A percentile compares a stretch with the other conserved stretches of the same genome.
These are phyloP conservation scores for Hyperopisus bebe DNA, from an alignment of 2,113 vertebrate species.

Conservation along the genomic window DNA sequence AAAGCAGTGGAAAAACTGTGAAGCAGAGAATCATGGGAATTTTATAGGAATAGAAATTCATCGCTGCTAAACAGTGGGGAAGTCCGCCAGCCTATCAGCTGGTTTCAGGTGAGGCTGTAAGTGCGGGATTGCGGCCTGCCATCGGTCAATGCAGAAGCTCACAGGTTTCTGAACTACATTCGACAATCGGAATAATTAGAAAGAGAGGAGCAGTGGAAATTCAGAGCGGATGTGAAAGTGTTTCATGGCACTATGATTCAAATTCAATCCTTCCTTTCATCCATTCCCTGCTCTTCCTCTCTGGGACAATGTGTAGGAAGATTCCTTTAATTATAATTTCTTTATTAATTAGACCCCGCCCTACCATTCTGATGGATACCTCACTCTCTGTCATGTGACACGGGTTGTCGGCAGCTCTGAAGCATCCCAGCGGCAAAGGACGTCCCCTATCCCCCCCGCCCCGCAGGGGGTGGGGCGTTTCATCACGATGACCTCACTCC, in stretches of 20 bases:
- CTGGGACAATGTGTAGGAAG: background rate
- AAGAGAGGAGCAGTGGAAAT: background rate
- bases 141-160: background rate
- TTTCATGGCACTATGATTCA: background rate
- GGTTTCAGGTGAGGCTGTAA: background rate
- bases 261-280: background rate
- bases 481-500: constrained; percentile 65
- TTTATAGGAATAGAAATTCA: background rate
- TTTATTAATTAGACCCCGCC: background rate
- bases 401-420: constrained; percentile 29
- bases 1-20: background rate
- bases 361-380: constrained; percentile 30
- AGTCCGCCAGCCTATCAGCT: background rate
- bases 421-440: background rate
- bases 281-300: background rate
- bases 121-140: background rate
- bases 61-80: background rate
- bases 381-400: constrained; percentile 27
- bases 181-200: background rate
- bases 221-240: background rate
- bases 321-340: background rate
- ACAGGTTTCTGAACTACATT: background rate
- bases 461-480: constrained; percentile 6
- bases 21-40: background rate
- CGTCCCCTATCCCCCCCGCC: background rate